Base-by-base conservation (phyloP, 2,797 vertebrate species). In the Galaxias olidus region DNA sequence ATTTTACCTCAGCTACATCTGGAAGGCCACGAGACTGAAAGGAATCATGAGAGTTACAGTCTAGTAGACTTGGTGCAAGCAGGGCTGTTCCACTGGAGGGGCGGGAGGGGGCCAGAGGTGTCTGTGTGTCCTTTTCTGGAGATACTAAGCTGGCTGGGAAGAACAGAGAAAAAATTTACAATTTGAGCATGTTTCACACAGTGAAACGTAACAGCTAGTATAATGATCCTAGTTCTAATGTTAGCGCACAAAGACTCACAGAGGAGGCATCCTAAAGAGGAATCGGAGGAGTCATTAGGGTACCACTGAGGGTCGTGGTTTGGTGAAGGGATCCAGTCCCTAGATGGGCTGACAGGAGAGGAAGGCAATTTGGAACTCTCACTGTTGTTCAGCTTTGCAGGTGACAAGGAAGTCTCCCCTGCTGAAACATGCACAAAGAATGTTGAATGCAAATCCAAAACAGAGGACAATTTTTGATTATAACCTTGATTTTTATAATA, bases 231-330 rank as follows among this genome's bases (percentile, higher is more conserved):
- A n/a, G n/a, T n/a, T n/a, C n/a, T n/a, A n/a, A n/a, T 1, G 17
- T 3, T 10, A 10, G 30, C 42, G 30, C 11, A 18, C 17, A 54
- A 4, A 14, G 5, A 91, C 94, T 92, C 83, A 99, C 97, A 98
- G 30, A 99, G 95, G 65, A 99, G 91, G 83, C 96, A 98, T 82
- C 97, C 96, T 66, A 99, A 91, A 0, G 94, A 94, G 0, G 96
- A 98, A 81, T 99, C 98, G 0, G 95, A 94, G 9, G 97, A 98
- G 86, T 99, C 97, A 0, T 90, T 98, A 80, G 96, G 96, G 82
- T 97, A 99, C 98, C 98, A 99, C 90, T 99, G 97, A 7, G 98
- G 97, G 84, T 99, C 98, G 0, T 99, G 98, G 71, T 93, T 94
- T n/a, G 98, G 98, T 4, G 97, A 99, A 0, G 96, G 95, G 65